Percentiles rank a stretch among this genome's conserved stretches.
Evolutionary conservation across 2,113 vertebrate genomes (phyloP).

Genomic region (Pogonocichla stellata): DNA sequence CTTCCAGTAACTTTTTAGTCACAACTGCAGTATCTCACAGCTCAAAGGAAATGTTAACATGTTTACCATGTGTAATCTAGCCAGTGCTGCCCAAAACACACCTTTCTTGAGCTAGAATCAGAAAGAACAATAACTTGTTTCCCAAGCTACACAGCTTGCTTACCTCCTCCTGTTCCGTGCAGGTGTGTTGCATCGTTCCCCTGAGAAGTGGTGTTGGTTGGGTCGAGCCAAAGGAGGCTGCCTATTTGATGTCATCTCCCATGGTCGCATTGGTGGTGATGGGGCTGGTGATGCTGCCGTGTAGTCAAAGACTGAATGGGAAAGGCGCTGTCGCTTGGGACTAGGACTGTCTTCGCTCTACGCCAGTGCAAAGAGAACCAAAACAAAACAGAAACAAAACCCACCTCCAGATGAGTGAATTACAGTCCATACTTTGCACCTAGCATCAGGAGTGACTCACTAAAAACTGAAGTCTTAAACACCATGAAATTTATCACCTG

Average conservation of each 20-base stretch:
- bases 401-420: slow-evolving; percentile 19
- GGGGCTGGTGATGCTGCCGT: slow-evolving; percentile 86
- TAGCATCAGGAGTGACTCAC: neutral
- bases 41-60: neutral
- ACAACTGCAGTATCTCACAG: neutral
- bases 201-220: slow-evolving; percentile 89
- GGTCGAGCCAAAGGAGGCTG: slow-evolving; percentile 86
- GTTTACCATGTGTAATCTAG: neutral
- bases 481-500: neutral
- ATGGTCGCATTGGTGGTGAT: slow-evolving; percentile 95
- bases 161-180: slow-evolving; percentile 95
- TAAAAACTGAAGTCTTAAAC: neutral
- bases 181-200: slow-evolving; percentile 92
- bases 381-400: neutral
- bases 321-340: slow-evolving; percentile 94
- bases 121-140: neutral
- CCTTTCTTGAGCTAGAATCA: neutral
- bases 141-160: neutral
- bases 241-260: slow-evolving; percentile 94
- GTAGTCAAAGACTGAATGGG: slow-evolving; percentile 91
- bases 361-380: neutral
- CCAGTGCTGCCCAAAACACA: neutral
- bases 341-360: slow-evolving; percentile 96
- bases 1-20: neutral
- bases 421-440: neutral